A percentile compares a stretch with the other conserved stretches of the same genome.
Evolutionary conservation across 2,113 vertebrate genomes (phyloP).

Genomic region (Archocentrus centrarchus): DNA sequence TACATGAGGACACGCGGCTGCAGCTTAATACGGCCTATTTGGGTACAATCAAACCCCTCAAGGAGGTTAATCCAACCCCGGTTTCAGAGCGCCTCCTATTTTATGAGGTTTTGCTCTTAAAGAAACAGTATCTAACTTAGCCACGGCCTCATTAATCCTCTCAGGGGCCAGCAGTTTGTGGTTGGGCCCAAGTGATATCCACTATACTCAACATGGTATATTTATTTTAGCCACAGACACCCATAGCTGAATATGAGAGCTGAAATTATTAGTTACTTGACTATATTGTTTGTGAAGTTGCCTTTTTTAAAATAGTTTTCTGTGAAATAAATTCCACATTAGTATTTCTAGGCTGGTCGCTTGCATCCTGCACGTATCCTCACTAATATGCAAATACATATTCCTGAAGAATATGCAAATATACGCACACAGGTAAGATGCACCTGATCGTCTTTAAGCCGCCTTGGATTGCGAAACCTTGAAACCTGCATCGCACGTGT

Average conservation of each 20-base stretch:
- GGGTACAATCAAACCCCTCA: not conserved
- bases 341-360: not conserved
- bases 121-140: not conserved
- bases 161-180: not conserved
- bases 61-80: not conserved
- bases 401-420: not conserved
- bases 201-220: not conserved
- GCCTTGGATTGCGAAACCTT: rapidly evolving
- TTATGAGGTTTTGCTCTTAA: not conserved
- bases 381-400: not conserved
- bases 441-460: not conserved
- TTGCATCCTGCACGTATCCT: no score
- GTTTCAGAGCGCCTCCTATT: not conserved
- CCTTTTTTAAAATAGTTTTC: not conserved
- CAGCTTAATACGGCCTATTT: not conserved
- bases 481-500: not conserved
- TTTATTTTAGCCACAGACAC: not conserved
- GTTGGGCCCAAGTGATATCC: rapidly evolving
- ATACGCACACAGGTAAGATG: no score
- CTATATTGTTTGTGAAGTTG: not conserved
- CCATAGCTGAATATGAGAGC: no score
- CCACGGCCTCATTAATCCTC: not conserved
- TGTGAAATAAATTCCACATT: not conserved
- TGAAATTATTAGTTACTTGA: no score
- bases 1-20: not conserved